Base-by-base conservation (phyloP, 1,140 invertebrate genomes). In the Cyrtorhinus lividipennis region DNA sequence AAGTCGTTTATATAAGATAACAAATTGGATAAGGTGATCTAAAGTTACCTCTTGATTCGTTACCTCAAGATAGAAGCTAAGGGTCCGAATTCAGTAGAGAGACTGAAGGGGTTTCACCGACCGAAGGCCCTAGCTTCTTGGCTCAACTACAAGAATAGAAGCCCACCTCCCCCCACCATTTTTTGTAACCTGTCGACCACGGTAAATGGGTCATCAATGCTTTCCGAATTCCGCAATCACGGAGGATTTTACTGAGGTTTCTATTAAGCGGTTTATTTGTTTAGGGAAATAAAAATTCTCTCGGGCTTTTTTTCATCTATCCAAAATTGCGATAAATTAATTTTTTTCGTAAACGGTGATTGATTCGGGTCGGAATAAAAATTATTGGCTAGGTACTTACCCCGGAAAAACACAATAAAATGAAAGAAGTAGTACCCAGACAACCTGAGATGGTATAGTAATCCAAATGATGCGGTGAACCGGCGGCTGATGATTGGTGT, bases 361-460 rank as follows among this genome's bases (percentile, higher is more conserved):
- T 38, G 30, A 38, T 38, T 38, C 15, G 30, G 30, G 30, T n/a
- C n/a, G n/a, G n/a, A n/a, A n/a, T n/a, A n/a, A n/a, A 38, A 38
- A 38, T 15, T 38, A 38, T 38, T 8, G 5, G 30, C 30, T 38
- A 38, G n/a, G 30, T 38, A 38, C 30, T 38, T 38, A 38, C 30
- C 30, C 30, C 5, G 30, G 15, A 38, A 8, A 38, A 38, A 38
- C 30, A 38, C 30, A 38, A 38, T 38, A 8, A 8, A 38, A 38
- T n/a, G n/a, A n/a, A n/a, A n/a, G n/a, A n/a, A 15, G 30, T 38
- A 38, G 48, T 63, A 59, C 57, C 56, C 56, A 46, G 68, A 56
- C 62, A 63, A 63, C 38, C 46, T 57, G 56, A 53, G 20, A 22
- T 22, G 48, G 44, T 13, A 24, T 62, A 24, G 27, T 53, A 20